Evolutionary conservation across 2,113 vertebrate species (phyloP).

Genomic region (Leucoraja erinaceus): DNA sequence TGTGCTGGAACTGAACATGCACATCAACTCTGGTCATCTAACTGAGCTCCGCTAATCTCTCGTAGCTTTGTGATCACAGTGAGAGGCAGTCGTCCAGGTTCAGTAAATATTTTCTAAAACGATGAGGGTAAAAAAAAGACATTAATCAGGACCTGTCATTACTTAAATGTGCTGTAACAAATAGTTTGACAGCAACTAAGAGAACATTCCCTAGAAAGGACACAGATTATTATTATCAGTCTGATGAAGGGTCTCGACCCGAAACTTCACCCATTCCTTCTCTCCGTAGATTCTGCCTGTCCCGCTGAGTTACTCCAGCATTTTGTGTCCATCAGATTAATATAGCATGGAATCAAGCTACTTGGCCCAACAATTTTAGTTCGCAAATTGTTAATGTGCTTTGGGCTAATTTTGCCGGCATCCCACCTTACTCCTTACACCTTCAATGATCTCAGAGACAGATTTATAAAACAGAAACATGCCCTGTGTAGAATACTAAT

Average conservation of each 20-base stretch:
- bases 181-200: no score
- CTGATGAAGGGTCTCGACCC: no score
- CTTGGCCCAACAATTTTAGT: not conserved
- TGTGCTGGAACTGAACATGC: no score
- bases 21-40: slow-evolving; percentile 58
- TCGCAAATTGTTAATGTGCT: not conserved
- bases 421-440: not conserved
- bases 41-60: slow-evolving; percentile 60
- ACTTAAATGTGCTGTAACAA: not conserved
- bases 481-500: not conserved
- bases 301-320: no score
- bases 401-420: no score
- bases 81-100: slow-evolving; percentile 77
- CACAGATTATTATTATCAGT: no score
- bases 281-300: no score
- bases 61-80: slow-evolving; percentile 69
- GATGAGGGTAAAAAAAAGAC: slow-evolving; percentile 17
- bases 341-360: not conserved
- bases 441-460: not conserved
- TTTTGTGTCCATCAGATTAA: not conserved
- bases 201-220: no score
- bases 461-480: not conserved
- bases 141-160: not conserved
- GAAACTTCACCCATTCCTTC: no score
- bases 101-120: slow-evolving; percentile 78